Evolutionary conservation across 2,797 vertebrate genomes (phyloP), one percentile per base, ranked within the genome.

Genomic region (Myoxocephalus aenaeus): DNA sequence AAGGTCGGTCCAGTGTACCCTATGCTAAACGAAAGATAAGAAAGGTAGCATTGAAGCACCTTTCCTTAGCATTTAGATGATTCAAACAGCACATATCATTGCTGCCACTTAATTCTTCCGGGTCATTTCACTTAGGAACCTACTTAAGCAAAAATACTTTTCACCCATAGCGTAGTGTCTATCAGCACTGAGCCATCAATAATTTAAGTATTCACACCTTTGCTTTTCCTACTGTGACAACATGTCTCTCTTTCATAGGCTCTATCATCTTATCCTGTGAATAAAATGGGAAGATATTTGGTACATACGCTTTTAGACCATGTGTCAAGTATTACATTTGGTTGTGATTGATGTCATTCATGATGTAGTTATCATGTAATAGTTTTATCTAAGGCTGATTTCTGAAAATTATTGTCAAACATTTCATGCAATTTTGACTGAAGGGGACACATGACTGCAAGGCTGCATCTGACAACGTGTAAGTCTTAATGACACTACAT

Each of bases 391-490:
- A 15, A 5, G 50, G 27, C 18, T 70, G n/a, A 34, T 59, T 61
- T 46, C 3, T 40, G 7, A 59, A 56, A 65, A 54, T 70, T 2
- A 18, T 15, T 17, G 18, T 74, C 20, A 62, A 68, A 53, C 13
- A 48, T 82, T 77, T 59, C 27, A 63, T 69, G 70, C 66, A 42
- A 25, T 65, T 74, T 72, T 17, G 15, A 74, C 65, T n/a, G 50
- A 79, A 66, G 48, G 25, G 44, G 75, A 56, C 27, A 63, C 25
- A n/a, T 32, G 44, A 63, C 38, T 2, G 2, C 59, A 65, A 69
- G 76, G 20, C 71, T 69, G 40, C 69, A 18, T 51, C 75, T 81
- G 42, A 81, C 36, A 20, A 32, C 51, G 44, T 17, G 83, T 87
- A 81, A 87, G 85, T 90, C 40, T 36, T n/a, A 3, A 50, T 62